Evolutionary conservation across 2,888 invertebrate genomes (phyloP), one percentile per base, ranked within the genome.

Genomic region (Lepidocyrtinus sp.): DNA sequence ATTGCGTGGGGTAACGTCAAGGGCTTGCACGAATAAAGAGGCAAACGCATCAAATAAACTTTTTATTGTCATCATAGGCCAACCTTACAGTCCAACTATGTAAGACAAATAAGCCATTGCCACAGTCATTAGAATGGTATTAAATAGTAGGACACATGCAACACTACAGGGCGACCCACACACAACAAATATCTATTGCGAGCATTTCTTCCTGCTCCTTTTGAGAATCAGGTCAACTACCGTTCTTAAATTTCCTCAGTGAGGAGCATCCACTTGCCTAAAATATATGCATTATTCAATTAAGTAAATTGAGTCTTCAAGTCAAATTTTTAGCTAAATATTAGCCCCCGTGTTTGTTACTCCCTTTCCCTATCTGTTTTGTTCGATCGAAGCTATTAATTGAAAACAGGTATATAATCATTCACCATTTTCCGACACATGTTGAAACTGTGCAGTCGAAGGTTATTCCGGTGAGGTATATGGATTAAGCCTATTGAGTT

Each of bases 191-290:
- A n/a, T 36, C 36, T 12, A 5, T 36, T 36, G 7, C 36, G 36
- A 36, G 36, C 36, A 36, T 2, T 24, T 63, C 50, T 72, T 78
- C 70, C 76, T 76, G 76, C 62, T 67, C 71, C 67, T 63, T 78
- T 79, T 79, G 55, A 67, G 74, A 79, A 79, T 79, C 79, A 79
- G 79, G 79, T 74, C 79, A 79, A 64, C 78, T 50, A 55, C 67
- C 36, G 25, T 17, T 64, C 26, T 12, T 22, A 55, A 9, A n/a
- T 36, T n/a, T n/a, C 5, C n/a, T n/a, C 55, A 55, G 5, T 15
- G 55, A 55, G 17, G 17, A 55, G 17, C 9, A 7, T 9, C n/a
- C n/a, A 15, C 55, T n/a, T n/a, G n/a, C 55, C 17, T 2, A 55
- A n/a, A n/a, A n/a, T 12, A 36, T 12, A 36, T 36, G 36, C 12